These are phyloP conservation scores for Hemithea aestivaria DNA, from an alignment of 2,888 invertebrate genomes.

Conservation along the genomic window DNA sequence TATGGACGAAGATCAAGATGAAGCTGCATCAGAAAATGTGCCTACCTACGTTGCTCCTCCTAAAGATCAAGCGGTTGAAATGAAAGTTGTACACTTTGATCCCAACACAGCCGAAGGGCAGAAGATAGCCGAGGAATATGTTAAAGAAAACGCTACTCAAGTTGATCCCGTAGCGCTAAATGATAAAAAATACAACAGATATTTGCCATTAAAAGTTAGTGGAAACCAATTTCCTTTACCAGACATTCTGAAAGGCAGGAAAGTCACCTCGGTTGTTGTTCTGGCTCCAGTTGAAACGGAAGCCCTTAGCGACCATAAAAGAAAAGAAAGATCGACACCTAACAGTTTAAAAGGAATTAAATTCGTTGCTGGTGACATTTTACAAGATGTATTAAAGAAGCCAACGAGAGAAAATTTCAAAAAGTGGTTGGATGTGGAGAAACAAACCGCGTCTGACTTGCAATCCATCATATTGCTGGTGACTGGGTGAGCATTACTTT, in stretches of 20 bases:
- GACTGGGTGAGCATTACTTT: slow-evolving; percentile 83
- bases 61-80: slow-evolving; percentile 82
- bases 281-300: slow-evolving; percentile 89
- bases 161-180: slow-evolving; percentile 87
- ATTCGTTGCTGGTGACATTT: slow-evolving; percentile 85
- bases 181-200: slow-evolving; percentile 88
- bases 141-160: slow-evolving; percentile 85
- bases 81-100: slow-evolving; percentile 91
- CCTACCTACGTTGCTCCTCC: slow-evolving; percentile 57
- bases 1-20: slow-evolving; percentile 74
- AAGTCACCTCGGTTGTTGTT: slow-evolving; percentile 91
- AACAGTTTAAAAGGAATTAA: slow-evolving; percentile 83
- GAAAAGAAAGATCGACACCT: slow-evolving; percentile 76
- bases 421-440: slow-evolving; percentile 88
- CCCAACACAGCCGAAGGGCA: slow-evolving; percentile 86
- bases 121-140: slow-evolving; percentile 84
- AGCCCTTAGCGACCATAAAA: slow-evolving; percentile 68
- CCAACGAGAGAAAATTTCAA: slow-evolving; percentile 88
- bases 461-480: slow-evolving; percentile 91
- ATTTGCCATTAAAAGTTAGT: slow-evolving; percentile 90
- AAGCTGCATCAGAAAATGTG: slow-evolving; percentile 77
- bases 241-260: slow-evolving; percentile 85
- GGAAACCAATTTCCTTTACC: slow-evolving; percentile 92
- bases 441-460: slow-evolving; percentile 84
- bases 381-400: slow-evolving; percentile 86